phyloP scores from a whole-genome alignment of 2,113 vertebrate species.

The Chauna torquata region DNA sequence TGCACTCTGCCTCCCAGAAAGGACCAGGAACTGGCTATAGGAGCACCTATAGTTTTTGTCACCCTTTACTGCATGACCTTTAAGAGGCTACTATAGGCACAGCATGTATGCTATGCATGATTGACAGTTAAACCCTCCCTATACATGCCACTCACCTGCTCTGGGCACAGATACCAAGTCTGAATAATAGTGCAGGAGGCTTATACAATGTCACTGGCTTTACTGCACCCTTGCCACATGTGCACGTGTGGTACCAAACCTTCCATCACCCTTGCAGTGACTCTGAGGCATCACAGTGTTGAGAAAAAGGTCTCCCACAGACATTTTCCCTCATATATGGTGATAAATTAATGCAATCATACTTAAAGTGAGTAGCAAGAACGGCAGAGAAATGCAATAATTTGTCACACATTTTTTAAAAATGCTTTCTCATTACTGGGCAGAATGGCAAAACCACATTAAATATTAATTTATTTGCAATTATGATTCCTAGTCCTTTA shows the following conservation, averaged over 20 bases:
- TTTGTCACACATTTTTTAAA: background rate
- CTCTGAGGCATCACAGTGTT: background rate
- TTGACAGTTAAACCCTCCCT: no score
- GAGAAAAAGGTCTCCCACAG: background rate
- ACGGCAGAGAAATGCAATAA: background rate
- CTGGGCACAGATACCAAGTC: accelerated
- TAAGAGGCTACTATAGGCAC: background rate
- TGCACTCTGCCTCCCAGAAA: background rate
- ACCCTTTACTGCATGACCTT: background rate
- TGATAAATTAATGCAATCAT: background rate
- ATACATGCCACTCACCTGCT: background rate
- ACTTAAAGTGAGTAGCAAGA: background rate
- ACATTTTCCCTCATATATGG: background rate
- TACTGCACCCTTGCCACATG: background rate
- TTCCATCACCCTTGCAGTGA: background rate
- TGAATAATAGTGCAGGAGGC: background rate
- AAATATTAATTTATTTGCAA: conserved; percentile 27
- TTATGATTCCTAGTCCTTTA: background rate
- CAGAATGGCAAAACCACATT: background rate
- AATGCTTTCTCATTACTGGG: background rate
- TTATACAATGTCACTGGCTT: background rate
- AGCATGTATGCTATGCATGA: accelerated
- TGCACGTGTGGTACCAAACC: background rate
- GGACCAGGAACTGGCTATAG: background rate
- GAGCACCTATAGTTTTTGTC: background rate